Evolutionary conservation across 2,113 vertebrate species (phyloP).

Genomic region (Anthoscopus minutus): DNA sequence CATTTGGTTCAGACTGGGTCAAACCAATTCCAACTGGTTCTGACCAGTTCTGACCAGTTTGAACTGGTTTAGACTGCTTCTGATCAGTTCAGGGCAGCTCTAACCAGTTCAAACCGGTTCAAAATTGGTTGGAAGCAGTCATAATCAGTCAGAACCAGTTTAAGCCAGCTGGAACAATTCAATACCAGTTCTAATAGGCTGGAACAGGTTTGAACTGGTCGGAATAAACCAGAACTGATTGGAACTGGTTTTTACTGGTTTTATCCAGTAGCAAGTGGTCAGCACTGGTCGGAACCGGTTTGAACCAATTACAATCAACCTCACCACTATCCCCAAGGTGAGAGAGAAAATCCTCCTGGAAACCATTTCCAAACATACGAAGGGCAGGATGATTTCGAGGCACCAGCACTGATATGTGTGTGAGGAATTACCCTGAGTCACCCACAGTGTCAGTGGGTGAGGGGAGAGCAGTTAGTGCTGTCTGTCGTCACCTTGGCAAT

Average conservation of each 20-base stretch:
- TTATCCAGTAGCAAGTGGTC: too few relatives aligned
- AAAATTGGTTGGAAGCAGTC: not conserved
- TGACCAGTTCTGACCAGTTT: not conserved
- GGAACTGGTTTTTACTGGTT: not conserved
- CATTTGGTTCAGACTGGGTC: rapidly evolving
- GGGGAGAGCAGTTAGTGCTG: not conserved
- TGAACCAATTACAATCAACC: rapidly evolving
- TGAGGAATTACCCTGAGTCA: rapidly evolving
- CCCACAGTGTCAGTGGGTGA: rapidly evolving
- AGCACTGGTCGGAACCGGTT: rapidly evolving
- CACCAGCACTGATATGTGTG: not conserved
- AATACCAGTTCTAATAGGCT: not conserved
- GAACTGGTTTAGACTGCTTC: not conserved
- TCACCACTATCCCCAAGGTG: not conserved
- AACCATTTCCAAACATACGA: not conserved
- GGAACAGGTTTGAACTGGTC: rapidly evolving
- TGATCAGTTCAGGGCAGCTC: rapidly evolving
- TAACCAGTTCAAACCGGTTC: rapidly evolving
- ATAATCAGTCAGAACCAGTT: too few relatives aligned
- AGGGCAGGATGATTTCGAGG: not conserved
- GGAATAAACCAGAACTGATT: rapidly evolving
- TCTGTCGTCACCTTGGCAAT: not conserved
- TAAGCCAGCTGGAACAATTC: not conserved
- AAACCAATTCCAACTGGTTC: not conserved
- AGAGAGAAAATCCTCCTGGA: not conserved